Conservation (phyloP, 2,888 invertebrate species). For the Eilema depressum region DNA sequence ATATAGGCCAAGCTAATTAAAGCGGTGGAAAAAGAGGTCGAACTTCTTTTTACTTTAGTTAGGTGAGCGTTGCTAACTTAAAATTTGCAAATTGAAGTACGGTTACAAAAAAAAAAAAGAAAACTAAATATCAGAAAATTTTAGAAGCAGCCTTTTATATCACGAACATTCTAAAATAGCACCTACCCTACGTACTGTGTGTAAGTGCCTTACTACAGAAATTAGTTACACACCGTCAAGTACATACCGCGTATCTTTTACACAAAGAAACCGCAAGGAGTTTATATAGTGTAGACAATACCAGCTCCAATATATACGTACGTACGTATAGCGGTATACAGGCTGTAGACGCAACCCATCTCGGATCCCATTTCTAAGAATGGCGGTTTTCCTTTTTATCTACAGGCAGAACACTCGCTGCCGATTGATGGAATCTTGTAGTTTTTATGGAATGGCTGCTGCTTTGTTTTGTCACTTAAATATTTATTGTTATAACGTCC, state of each 20-base stretch:
- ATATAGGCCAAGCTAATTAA: not conserved
- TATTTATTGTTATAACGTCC: constrained; percentile 23
- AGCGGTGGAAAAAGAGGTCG: not conserved
- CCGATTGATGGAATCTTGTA: constrained; percentile 55
- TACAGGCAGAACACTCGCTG: constrained; percentile 47
- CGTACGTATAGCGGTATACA: constrained; percentile 22
- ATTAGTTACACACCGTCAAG: constrained; percentile 29
- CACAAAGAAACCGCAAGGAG: constrained; percentile 41
- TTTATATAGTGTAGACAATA: constrained; percentile 42
- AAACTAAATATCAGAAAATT: not conserved
- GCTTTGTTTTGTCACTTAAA: constrained; percentile 37
- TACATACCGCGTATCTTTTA: constrained; percentile 23
- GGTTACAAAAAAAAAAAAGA: not conserved
- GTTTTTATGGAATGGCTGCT: constrained; percentile 39
- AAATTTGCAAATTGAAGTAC: not conserved
- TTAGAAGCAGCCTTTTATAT: not conserved
- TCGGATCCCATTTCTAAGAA: constrained; percentile 53
- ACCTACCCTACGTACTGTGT: not conserved
- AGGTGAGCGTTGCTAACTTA: not conserved
- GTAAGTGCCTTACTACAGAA: constrained; percentile 12
- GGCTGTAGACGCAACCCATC: constrained; percentile 45
- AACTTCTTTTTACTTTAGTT: not conserved
- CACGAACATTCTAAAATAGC: not conserved
- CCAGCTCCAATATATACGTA: constrained; percentile 22
- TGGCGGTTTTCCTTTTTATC: constrained; percentile 55